Percentiles rank a stretch among this genome's conserved stretches.
Conservation (phyloP, 2,888 invertebrate species). For the Uropetala carovei region DNA sequence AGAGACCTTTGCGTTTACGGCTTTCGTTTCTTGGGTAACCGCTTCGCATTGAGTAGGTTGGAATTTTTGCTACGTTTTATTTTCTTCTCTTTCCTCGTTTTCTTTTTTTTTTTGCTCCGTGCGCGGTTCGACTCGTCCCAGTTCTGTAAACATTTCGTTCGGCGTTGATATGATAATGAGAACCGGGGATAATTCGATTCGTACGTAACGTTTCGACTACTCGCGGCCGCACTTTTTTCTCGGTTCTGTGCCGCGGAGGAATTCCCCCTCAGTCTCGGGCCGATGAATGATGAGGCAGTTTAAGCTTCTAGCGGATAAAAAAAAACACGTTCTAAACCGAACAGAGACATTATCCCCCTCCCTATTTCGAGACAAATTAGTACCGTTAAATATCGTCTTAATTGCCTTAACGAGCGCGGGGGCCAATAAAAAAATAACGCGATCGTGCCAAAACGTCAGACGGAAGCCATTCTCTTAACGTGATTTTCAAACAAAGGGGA, state of each 20-base stretch:
- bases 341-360: too few relatives aligned
- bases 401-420: too few relatives aligned
- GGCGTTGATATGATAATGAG: background rate
- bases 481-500: too few relatives aligned
- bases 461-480: too few relatives aligned
- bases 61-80: background rate
- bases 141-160: background rate
- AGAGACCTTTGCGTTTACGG: background rate
- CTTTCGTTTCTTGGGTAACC: background rate
- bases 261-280: background rate
- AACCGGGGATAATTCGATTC: background rate
- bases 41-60: background rate
- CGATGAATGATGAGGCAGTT: background rate
- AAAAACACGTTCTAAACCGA: too few relatives aligned
- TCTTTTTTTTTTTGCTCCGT: background rate
- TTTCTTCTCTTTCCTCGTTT: background rate
- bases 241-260: background rate
- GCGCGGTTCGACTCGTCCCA: too few relatives aligned
- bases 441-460: too few relatives aligned
- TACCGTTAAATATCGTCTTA: too few relatives aligned
- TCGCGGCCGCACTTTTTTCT: background rate
- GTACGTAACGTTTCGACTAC: background rate
- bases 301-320: background rate
- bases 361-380: too few relatives aligned
- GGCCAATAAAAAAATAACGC: too few relatives aligned